These are phyloP conservation scores for Bujurquina vittata DNA, from an alignment of 2,113 vertebrate species.

Conservation along the genomic window DNA sequence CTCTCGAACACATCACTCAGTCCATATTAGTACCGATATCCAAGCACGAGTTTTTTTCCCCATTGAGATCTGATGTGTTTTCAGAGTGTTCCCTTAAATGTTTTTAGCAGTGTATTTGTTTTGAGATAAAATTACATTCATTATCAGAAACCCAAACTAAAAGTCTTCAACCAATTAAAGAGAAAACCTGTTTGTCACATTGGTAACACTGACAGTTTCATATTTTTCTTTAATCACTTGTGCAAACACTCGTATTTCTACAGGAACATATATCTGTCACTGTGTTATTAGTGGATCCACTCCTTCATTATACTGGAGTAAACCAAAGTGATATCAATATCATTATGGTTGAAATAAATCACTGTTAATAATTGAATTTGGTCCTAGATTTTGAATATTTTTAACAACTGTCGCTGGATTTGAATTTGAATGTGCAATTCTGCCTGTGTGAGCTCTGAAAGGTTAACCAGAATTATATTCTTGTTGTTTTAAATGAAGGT, in stretches of 20 bases:
- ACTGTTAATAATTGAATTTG: neutral
- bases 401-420: neutral
- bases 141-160: neutral
- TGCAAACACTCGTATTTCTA: neutral
- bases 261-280: neutral
- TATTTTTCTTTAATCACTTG: neutral
- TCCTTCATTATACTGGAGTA: neutral
- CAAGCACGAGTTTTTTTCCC: no score
- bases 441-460: neutral
- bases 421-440: neutral
- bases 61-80: no score
- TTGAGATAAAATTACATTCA: neutral
- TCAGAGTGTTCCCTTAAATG: no score
- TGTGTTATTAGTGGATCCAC: neutral
- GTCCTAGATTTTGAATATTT: neutral
- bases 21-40: no score
- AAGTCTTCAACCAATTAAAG: neutral
- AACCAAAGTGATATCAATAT: neutral
- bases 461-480: neutral
- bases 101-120: no score
- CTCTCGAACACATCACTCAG: no score
- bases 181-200: neutral
- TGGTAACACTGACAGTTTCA: neutral
- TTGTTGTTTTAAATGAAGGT: neutral
- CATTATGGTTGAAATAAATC: slow-evolving; percentile 2